Evolutionary conservation across 2,888 invertebrate genomes (phyloP), one percentile per base, ranked within the genome.

Genomic region (Stenodera caucasica): DNA sequence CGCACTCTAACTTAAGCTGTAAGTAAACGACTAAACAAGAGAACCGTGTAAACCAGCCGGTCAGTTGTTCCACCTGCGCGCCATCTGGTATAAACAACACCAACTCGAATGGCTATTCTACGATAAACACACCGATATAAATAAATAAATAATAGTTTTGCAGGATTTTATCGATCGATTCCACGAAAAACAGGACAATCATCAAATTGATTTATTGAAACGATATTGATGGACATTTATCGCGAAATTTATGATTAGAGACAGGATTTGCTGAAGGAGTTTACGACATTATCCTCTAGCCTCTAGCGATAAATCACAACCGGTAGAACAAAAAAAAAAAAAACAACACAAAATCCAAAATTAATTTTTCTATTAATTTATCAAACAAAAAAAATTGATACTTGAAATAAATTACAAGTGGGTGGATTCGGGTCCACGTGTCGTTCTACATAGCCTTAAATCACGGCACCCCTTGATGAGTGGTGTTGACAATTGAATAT

Each of bases 1-100:
- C 86, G 82, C 84, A 83, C 85, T 83, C 81, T 82, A 82, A 78
- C 82, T 83, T 80, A 78, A 76, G 77, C 79, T 82, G 82, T 82
- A 82, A 82, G 83, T 81, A 76, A 77, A 76, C 79, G 79, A 80
- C 80, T 79, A 79, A 80, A 76, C 77, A 68, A 69, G 70, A 69
- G 69, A 69, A 74, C 72, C 71, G 73, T 72, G 72, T 60, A 67
- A 75, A 70, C 71, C 75, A 73, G 72, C 72, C 74, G 67, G 67
- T 67, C 69, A 71, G 71, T 75, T 75, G 75, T 75, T 76, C 75
- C 74, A 75, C 76, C 73, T 73, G 71, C 75, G 77, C 79, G 79
- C 79, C 79, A 78, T 79, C 79, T 79, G 75, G 71, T 64, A 65
- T 26, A 26, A 26, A 26, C 2, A 2, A 26, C 5, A 26, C 26